Base-by-base conservation (phyloP, 2,113 vertebrate species). In the Pandion haliaetus region DNA sequence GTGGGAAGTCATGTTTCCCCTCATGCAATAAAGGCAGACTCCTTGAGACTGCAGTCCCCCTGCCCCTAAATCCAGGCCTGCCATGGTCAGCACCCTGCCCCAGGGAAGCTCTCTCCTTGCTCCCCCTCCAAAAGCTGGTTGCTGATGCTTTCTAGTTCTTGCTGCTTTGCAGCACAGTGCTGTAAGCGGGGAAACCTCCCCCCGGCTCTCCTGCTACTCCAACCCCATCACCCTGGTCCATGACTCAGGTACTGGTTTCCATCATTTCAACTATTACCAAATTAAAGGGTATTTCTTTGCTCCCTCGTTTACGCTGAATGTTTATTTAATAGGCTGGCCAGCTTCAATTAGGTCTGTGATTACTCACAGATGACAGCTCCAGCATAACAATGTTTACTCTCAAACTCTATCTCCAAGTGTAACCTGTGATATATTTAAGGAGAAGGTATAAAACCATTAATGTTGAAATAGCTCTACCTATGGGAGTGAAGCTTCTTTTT, bases 311-410 rank as follows among this genome's bases (percentile, higher is more conserved):
- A 93, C 13, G 63, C 94, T 67, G 71, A 82, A 96, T 96, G 90
- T 97, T 97, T 96, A 95, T 96, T 97, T 96, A 97, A 97, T 96
- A 88, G 84, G 93, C 90, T 93, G 94, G 91, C 91, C 94, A 97
- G 89, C 97, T 96, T 95, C 95, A 96, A 86, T 96, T 95, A 97
- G 94, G 84, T 96, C 94, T 86, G 74, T 88, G 94, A 95, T 95
- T 95, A 94, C 95, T 96, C 95, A 97, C 89, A 93, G 84, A 88
- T 97, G 96, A 96, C 97, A 97, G 91, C 89, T 87, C 73, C 91
- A 73, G 87, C 93, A 90, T 96, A 93, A 93, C 96, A 96, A 91
- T 93, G 90, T 94, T 97, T 88, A 93, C 76, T 85, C 91, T 82
- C 84, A 88, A 91, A 91, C 71, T 95, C 72, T 70, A 82, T 71